Evolutionary conservation across 2,888 invertebrate genomes (phyloP), one percentile per base, ranked within the genome.

Genomic region (Nasonia oneida): DNA sequence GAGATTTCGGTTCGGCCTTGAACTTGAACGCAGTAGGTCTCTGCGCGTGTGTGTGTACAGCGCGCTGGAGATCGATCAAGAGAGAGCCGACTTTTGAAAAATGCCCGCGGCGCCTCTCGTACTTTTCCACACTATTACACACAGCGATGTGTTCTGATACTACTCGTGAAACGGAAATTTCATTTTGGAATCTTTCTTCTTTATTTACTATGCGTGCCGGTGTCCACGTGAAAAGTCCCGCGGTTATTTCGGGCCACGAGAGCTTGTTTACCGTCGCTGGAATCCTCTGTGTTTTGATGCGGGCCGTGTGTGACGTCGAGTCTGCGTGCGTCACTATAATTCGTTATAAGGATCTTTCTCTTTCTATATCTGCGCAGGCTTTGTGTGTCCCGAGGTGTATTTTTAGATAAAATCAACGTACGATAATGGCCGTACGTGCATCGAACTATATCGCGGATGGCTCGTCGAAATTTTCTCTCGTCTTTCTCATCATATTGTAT

Each of bases 241-340:
- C 57, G 67, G 33, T 29, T 67, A 67, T 67, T 67, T 67, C 15
- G 15, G 33, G 67, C 61, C 1, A 61, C 23, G 18, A 8, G 42
- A 18, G 42, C 42, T 73, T 47, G 42, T 73, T 73, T 42, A 42
- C 39, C 39, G 39, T n/a, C 73, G 33, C 70, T 33, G 73, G n/a
- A 73, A 73, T 73, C 33, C 10, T 73, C n/a, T 39, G 39, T 39
- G 39, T 73, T 73, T 73, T 73, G 73, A 73, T 73, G 18, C 42
- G n/a, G 10, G 39, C 8, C 15, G 37, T 6, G 73, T 15, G 39
- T 15, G 39, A n/a, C 67, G 67, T 29, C 67, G 67, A 33, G 12
- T 33, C n/a, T 39, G 42, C 42, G 73, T 73, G 73, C 73, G 73
- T 73, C 73, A 73, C 42, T 23, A 61, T 73, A 23, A 73, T 73